Conservation (phyloP, 2,113 vertebrate genomes). For the Arenaria interpres region DNA sequence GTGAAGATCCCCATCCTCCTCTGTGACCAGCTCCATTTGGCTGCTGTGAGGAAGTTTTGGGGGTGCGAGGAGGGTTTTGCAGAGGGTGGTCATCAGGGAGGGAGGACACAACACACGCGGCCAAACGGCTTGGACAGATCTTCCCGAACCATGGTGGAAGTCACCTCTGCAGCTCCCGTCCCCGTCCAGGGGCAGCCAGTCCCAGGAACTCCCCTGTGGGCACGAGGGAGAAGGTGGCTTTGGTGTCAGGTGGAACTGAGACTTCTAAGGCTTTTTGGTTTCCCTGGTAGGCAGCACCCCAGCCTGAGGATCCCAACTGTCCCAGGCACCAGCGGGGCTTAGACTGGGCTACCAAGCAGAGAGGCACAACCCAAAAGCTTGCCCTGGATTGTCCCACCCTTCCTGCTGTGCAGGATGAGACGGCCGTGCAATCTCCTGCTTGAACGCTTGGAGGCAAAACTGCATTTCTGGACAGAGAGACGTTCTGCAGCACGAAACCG, state of each 20-base stretch:
- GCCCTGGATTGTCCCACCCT: not conserved
- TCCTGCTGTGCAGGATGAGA: not conserved
- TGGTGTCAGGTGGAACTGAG: not conserved
- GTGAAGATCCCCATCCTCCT: not conserved
- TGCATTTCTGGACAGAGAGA: not conserved
- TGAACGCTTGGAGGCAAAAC: not conserved
- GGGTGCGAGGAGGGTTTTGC: not conserved
- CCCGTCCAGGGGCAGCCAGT: fast-evolving
- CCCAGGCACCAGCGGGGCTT: not conserved
- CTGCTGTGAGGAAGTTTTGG: not conserved
- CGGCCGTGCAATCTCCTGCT: not conserved
- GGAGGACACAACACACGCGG: fast-evolving
- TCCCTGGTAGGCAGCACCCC: not conserved
- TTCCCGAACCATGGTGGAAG: fast-evolving
- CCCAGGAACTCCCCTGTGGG: not conserved
- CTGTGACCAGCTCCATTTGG: fast-evolving
- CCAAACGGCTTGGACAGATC: fast-evolving
- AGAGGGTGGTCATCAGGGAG: not conserved
- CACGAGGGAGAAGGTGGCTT: not conserved
- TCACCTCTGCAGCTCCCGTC: fast-evolving
- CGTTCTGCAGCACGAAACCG: not conserved
- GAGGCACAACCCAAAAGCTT: not conserved
- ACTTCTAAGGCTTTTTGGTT: not conserved
- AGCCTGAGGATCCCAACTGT: not conserved
- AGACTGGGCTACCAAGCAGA: not conserved